Evolutionary conservation across 2,888 invertebrate genomes (phyloP).

Genomic region (Ernsta delagoae): DNA sequence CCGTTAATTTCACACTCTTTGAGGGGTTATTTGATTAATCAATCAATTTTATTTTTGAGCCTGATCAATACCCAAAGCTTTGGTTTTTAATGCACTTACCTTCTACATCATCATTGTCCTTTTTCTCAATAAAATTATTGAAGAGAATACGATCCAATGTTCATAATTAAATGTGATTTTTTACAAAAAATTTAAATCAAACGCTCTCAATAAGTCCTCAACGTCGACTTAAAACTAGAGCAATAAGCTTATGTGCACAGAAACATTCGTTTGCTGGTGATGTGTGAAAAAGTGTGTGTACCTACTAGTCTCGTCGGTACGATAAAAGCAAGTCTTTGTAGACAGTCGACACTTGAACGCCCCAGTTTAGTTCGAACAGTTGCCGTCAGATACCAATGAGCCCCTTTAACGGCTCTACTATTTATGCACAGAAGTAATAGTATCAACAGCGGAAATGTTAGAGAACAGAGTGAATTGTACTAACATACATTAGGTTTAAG

Average conservation of each 20-base stretch:
- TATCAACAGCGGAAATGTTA: slow-evolving; percentile 2
- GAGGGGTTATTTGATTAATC: not conserved
- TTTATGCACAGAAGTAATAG: not conserved
- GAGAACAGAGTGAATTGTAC: no score
- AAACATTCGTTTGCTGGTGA: not conserved
- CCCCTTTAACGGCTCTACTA: slow-evolving; percentile 3
- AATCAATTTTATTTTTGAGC: no score
- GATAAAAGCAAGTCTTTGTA: slow-evolving; percentile 11
- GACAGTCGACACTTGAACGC: slow-evolving; percentile 11
- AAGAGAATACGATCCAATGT: no score
- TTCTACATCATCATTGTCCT: no score
- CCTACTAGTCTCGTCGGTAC: not conserved
- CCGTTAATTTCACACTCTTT: slow-evolving; percentile 25
- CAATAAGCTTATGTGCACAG: slow-evolving; percentile 3
- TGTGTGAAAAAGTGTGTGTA: not conserved
- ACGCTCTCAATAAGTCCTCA: not conserved
- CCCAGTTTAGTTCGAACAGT: slow-evolving; percentile 18
- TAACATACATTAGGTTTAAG: no score
- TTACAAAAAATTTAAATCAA: not conserved
- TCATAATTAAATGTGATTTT: not conserved
- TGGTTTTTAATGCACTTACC: no score
- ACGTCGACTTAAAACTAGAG: not conserved
- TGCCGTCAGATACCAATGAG: slow-evolving; percentile 16
- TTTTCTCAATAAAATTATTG: no score
- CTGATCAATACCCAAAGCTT: no score